These are phyloP conservation scores for Micropoecilia bifurca DNA, from an alignment of 2,797 vertebrate species.

Conservation along the genomic window DNA sequence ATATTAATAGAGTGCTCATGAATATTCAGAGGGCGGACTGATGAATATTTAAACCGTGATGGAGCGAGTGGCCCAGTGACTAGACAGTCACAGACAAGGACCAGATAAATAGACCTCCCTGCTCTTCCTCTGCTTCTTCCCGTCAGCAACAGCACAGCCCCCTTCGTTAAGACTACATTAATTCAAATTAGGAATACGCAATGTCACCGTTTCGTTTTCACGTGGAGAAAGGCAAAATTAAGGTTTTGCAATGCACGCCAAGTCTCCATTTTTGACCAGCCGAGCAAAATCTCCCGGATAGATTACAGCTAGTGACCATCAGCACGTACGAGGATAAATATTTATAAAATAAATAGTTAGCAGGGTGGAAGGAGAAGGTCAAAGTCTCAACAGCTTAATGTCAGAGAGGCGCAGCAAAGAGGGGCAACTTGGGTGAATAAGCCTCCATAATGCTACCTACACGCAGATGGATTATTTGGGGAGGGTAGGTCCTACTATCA, in stretches of 20 bases:
- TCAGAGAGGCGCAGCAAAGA: background rate
- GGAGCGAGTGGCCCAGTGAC: slow-evolving; percentile 70
- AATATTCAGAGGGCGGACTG: slow-evolving; percentile 66
- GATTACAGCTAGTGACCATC: background rate
- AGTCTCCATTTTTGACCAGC: slow-evolving; percentile 24
- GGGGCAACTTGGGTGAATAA: background rate
- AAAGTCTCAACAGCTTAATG: background rate
- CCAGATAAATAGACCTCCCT: slow-evolving; percentile 73
- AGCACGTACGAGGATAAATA: background rate
- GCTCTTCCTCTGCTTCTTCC: slow-evolving; percentile 57
- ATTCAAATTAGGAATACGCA: slow-evolving; percentile 64
- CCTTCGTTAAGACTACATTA: slow-evolving; percentile 51
- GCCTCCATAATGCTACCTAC: background rate
- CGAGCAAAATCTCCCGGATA: slow-evolving; percentile 48
- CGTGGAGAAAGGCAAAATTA: slow-evolving; percentile 38
- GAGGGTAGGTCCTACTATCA: background rate
- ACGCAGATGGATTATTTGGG: background rate
- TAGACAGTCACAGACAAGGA: slow-evolving; percentile 75
- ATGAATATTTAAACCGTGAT: slow-evolving; percentile 82
- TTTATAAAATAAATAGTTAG: background rate
- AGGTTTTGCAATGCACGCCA: slow-evolving; percentile 16
- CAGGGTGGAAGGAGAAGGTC: background rate
- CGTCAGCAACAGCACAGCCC: slow-evolving; percentile 29
- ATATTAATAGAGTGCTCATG: slow-evolving; percentile 72
- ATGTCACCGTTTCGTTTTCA: slow-evolving; percentile 55